phyloP scores from a whole-genome alignment of 1,140 invertebrate genomes.

The Drosophila erecta region DNA sequence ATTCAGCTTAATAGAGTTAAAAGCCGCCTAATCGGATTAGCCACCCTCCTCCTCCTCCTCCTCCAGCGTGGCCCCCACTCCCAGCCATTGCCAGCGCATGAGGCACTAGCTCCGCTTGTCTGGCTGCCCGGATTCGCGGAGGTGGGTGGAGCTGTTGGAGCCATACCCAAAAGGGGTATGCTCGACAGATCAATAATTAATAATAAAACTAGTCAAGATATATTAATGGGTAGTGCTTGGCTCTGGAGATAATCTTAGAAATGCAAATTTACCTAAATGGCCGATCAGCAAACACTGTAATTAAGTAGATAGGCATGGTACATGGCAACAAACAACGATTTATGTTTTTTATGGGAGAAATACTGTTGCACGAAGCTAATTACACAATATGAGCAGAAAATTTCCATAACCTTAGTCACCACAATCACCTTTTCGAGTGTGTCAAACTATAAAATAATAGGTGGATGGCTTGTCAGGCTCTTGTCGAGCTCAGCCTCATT shows the following conservation, averaged over 20 bases:
- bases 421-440: no score
- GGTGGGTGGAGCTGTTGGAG: conserved; percentile 11
- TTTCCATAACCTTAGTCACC: no score
- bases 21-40: conserved; percentile 50
- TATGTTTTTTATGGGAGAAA: background rate
- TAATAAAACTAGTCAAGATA: no score
- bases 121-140: conserved; percentile 5
- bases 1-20: conserved; percentile 36
- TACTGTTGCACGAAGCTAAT: no score
- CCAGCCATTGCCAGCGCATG: conserved; percentile 15
- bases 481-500: no score
- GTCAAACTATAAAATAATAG: no score
- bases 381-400: no score
- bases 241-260: background rate
- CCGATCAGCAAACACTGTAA: background rate
- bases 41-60: background rate
- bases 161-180: background rate
- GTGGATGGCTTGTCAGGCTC: conserved; percentile 24
- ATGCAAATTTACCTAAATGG: background rate
- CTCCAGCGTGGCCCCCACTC: background rate
- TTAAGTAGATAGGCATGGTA: background rate
- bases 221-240: no score
- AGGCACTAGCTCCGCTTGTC: conserved; percentile 25
- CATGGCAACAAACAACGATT: background rate
- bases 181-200: no score